Conservation (phyloP, 1,140 invertebrate genomes). For the Stegodyphus mimosarum region DNA sequence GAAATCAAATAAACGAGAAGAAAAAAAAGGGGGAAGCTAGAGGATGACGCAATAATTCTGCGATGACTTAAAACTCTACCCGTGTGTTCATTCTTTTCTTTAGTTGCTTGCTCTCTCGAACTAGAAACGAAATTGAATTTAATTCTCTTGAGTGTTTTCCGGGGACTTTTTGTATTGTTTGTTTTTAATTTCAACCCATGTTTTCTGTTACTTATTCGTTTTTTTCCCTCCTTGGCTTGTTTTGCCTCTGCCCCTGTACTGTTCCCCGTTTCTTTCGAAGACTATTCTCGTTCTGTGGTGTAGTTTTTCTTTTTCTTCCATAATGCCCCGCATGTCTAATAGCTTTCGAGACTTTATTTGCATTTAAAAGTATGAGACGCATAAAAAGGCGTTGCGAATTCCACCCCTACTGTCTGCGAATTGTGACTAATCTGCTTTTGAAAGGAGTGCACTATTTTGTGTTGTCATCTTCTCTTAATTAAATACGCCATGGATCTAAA, state of each 20-base stretch:
- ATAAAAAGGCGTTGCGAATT: too few relatives aligned
- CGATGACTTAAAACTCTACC: conserved; percentile 41
- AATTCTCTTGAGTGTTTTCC: conserved; percentile 17
- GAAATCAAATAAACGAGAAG: background rate
- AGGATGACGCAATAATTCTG: conserved; percentile 34
- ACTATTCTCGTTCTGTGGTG: too few relatives aligned
- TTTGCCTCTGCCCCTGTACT: too few relatives aligned
- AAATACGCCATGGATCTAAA: too few relatives aligned
- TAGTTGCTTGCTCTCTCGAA: background rate
- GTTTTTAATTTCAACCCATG: background rate
- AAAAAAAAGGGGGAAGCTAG: background rate
- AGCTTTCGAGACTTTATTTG: conserved; percentile 17
- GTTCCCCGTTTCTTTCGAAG: too few relatives aligned
- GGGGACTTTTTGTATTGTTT: background rate
- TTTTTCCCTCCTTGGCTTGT: too few relatives aligned
- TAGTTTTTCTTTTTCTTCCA: background rate
- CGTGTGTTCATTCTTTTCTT: background rate
- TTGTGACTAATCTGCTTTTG: background rate
- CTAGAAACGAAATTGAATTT: conserved; percentile 42
- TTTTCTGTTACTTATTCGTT: too few relatives aligned
- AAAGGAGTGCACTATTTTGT: too few relatives aligned
- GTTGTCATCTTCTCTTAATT: too few relatives aligned
- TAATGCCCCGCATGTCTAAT: background rate
- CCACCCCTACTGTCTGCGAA: too few relatives aligned
- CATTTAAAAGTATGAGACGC: background rate